Conservation (phyloP, 2,113 vertebrate genomes). For the Conger conger region DNA sequence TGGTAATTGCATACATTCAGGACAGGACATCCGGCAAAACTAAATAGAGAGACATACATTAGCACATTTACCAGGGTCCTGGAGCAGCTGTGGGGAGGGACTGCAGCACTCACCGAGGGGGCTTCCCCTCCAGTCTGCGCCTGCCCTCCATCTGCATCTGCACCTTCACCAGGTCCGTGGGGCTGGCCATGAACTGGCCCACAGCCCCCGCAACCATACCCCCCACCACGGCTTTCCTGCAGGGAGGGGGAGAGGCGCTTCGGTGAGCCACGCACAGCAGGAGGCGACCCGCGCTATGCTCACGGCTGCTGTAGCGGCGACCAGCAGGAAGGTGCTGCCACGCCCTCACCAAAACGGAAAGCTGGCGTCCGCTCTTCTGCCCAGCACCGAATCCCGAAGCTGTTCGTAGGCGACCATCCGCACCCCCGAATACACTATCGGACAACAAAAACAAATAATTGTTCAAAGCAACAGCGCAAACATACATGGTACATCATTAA, state of each 20-base stretch:
- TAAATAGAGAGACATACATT: too few relatives aligned
- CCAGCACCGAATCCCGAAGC: constrained; percentile 75
- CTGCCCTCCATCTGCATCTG: constrained; percentile 89
- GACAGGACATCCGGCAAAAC: too few relatives aligned
- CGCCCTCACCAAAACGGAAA: constrained; percentile 79
- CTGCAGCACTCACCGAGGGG: constrained; percentile 64
- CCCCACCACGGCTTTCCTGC: constrained; percentile 78
- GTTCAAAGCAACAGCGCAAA: not conserved
- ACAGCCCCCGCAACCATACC: constrained; percentile 77
- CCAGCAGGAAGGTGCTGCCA: not conserved
- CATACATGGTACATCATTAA: not conserved
- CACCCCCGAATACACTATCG: constrained; percentile 78
- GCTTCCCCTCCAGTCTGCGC: constrained; percentile 77
- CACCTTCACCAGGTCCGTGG: constrained; percentile 82
- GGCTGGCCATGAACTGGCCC: constrained; percentile 83
- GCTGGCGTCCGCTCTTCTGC: constrained; percentile 65
- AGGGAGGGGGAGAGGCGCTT: not conserved
- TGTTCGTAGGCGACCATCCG: constrained; percentile 81
- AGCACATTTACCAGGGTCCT: too few relatives aligned
- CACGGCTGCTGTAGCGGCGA: not conserved
- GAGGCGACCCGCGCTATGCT: not conserved
- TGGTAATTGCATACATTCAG: too few relatives aligned
- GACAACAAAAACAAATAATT: not conserved
- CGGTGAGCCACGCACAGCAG: not conserved
- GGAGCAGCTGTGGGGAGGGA: not conserved